Evolutionary conservation across 2,888 invertebrate species (phyloP).

Genomic region (Craniophora ligustri): DNA sequence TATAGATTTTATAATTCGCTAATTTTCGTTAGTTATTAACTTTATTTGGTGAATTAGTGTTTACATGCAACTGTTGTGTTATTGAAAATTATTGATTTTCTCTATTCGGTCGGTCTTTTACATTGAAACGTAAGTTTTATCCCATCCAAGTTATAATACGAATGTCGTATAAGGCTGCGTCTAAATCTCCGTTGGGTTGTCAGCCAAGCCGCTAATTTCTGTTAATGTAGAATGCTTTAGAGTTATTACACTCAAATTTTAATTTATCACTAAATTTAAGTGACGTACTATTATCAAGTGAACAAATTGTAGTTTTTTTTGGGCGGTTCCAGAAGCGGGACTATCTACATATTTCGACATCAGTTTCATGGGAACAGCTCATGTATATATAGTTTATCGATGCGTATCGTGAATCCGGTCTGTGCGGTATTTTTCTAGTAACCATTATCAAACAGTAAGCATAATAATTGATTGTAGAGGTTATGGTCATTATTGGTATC

Average conservation of each 20-base stretch:
- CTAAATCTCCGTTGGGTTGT: constrained; percentile 45
- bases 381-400: constrained; percentile 19
- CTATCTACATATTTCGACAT: constrained; percentile 16
- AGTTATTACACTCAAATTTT: constrained; percentile 1
- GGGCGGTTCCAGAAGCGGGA: constrained; percentile 52
- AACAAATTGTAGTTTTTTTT: constrained; percentile 28
- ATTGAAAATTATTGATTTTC: constrained; percentile 46
- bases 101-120: constrained; percentile 34
- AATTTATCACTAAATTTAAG: constrained; percentile 19
- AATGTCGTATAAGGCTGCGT: constrained; percentile 49
- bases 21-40: constrained; percentile 55
- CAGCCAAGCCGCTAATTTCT: constrained; percentile 75
- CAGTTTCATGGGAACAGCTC: constrained; percentile 1
- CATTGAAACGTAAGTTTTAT: constrained; percentile 60
- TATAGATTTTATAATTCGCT: constrained; percentile 70
- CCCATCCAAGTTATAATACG: constrained; percentile 25
- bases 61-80: constrained; percentile 45
- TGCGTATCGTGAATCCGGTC: constrained; percentile 16
- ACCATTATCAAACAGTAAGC: constrained; percentile 8
- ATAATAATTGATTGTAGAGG: constrained; percentile 15
- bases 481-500: constrained; percentile 10
- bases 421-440: constrained; percentile 1
- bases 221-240: constrained; percentile 58
- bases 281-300: constrained; percentile 2
- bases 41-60: constrained; percentile 55